Percentiles rank a stretch among this genome's conserved stretches.
phyloP scores from a whole-genome alignment of 2,113 vertebrate species.

The Microcebus griseorufus region DNA sequence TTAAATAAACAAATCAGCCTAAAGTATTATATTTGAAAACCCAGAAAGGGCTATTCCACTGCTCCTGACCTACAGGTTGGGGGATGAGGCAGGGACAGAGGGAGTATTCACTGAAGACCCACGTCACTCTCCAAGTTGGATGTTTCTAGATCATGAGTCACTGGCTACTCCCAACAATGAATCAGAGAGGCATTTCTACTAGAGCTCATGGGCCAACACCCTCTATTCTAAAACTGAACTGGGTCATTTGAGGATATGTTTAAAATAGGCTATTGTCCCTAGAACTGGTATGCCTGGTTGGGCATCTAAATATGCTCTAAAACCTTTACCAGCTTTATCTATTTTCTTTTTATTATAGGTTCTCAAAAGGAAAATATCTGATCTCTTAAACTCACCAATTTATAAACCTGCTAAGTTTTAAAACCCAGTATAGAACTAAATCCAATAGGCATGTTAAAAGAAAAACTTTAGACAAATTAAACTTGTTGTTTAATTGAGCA shows the following conservation, averaged over 20 bases:
- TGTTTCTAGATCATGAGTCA: background rate
- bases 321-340: background rate
- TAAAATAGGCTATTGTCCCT: background rate
- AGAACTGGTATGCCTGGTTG: background rate
- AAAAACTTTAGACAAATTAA: background rate
- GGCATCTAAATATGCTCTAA: conserved; percentile 8
- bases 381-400: conserved; percentile 32
- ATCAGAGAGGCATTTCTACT: background rate
- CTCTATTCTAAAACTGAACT: background rate
- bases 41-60: background rate
- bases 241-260: background rate
- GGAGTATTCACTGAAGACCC: background rate
- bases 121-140: background rate
- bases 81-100: background rate
- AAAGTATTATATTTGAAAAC: background rate
- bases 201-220: background rate
- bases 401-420: conserved; percentile 14
- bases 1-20: conserved; percentile 33
- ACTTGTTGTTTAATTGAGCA: background rate
- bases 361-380: conserved; percentile 1
- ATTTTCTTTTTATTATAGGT: conserved; percentile 12
- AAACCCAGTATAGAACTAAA: conserved; percentile 49
- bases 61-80: background rate
- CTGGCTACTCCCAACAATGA: background rate
- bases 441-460: background rate